Base-by-base conservation (phyloP, 1,140 invertebrate species). In the Magallana gigas region DNA sequence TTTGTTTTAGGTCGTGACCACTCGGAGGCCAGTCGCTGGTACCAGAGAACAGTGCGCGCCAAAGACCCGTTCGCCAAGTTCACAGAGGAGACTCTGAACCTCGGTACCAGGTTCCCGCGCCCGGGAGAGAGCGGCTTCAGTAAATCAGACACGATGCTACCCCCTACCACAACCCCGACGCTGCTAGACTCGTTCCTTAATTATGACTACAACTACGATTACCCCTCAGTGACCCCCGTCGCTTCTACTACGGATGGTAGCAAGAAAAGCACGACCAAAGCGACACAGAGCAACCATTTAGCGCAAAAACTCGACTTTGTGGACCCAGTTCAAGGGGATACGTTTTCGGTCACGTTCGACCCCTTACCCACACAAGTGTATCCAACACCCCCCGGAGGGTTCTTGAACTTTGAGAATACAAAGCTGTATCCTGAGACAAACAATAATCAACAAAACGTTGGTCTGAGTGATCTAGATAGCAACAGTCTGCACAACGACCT, bases 401-500 rank as follows among this genome's bases (percentile, higher is more conserved):
- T 76, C 36, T 76, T 76, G 29, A 76, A 76, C 14, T 23, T 76
- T 12, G 68, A 76, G 9, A 76, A 23, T 29, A 76, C 68, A 36
- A 76, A 76, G 23, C 23, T 76, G 18, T 76, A 76, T 76, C 68
- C 68, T 1, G 68, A 76, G 36, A 12, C 68, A 12, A 29, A 76
- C 8, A 29, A 36, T 9, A 76, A 76, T 36, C 23, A 76, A 76
- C 68, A 76, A 18, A 76, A 36, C 18, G 68, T 18, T 11, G 36
- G 7, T 9, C 36, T 36, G 8, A 76, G 36, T 9, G 68, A 76
- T 76, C 23, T 9, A 18, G 8, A 76, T 1, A 76, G 68, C 12
- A 76, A 76, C 68, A 76, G 18, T 29, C 23, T 76, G 23, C 68
- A 76, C 68, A 76, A 76, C 12, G 68, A 76, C 68, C 7, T 76